phyloP scores from a whole-genome alignment of 2,113 vertebrate genomes.

The Notarius quadriscutis region DNA sequence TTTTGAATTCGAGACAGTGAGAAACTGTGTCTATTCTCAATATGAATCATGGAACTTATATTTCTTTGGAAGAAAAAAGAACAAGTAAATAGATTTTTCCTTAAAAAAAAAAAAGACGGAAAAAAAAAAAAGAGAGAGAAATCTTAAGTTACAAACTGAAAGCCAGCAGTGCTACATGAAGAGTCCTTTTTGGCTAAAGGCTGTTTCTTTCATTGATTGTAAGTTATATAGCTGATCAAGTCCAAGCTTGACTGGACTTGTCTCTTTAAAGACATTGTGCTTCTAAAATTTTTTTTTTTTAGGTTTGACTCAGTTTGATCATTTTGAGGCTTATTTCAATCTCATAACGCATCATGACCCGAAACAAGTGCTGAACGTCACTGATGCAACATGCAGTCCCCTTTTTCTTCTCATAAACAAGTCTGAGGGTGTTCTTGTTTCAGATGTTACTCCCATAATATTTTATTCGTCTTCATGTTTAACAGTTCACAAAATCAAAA shows the following conservation, averaged over 20 bases:
- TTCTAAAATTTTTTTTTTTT: slow-evolving; percentile 21
- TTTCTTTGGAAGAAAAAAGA: slow-evolving; percentile 18
- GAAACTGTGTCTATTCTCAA: background rate
- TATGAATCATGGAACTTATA: background rate
- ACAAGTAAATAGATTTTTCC: background rate
- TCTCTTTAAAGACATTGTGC: slow-evolving; percentile 30
- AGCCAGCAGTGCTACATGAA: slow-evolving; percentile 36
- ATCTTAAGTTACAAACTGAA: slow-evolving; percentile 17
- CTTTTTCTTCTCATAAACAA: background rate
- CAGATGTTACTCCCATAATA: background rate
- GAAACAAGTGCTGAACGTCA: background rate
- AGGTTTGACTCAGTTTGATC: background rate
- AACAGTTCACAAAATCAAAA: slow-evolving; percentile 11
- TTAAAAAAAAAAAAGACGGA: background rate
- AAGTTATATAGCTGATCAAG: slow-evolving; percentile 19
- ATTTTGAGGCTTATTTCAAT: background rate
- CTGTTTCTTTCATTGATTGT: background rate
- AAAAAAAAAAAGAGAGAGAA: background rate
- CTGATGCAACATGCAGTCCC: background rate
- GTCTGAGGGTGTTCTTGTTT: background rate
- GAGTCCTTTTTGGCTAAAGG: slow-evolving; percentile 15
- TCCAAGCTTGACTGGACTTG: slow-evolving; percentile 3
- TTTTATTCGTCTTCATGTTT: slow-evolving; percentile 4
- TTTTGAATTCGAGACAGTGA: background rate
- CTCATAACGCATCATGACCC: slow-evolving; percentile 1